These are phyloP conservation scores for Herpetotheres cachinnans DNA, from an alignment of 2,113 vertebrate species.

Conservation along the genomic window DNA sequence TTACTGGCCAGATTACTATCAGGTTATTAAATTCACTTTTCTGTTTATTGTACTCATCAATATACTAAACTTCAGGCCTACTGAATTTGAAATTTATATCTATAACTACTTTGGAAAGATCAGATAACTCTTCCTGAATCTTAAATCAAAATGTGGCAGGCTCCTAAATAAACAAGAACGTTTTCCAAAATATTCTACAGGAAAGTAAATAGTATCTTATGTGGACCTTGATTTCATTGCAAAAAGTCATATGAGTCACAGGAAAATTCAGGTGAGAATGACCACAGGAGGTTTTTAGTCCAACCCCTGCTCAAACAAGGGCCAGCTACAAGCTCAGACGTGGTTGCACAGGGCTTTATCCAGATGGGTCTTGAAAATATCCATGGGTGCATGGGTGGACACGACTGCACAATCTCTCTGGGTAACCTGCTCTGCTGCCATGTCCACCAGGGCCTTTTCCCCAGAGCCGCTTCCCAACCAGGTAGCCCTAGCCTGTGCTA, in stretches of 20 bases:
- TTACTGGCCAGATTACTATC: neutral
- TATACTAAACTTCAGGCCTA: neutral
- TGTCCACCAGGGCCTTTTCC: neutral
- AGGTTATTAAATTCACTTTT: neutral
- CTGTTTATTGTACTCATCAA: neutral
- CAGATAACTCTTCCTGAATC: neutral
- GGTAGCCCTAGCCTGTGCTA: neutral
- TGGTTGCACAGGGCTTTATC: neutral
- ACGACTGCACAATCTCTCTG: neutral
- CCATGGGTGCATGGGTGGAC: neutral
- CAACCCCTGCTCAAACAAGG: neutral
- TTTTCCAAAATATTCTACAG: neutral
- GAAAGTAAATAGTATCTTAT: neutral
- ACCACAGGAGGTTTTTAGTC: neutral
- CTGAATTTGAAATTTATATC: neutral
- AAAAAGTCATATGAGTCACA: neutral
- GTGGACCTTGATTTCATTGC: neutral
- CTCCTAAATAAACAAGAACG: neutral
- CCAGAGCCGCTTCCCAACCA: neutral
- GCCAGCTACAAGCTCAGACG: neutral
- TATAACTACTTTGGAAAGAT: neutral
- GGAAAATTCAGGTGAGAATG: neutral
- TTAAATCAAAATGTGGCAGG: neutral
- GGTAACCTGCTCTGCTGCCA: neutral
- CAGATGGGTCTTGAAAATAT: neutral